Conservation (phyloP, 2,113 vertebrate species). For the Pelmatolapia mariae region DNA sequence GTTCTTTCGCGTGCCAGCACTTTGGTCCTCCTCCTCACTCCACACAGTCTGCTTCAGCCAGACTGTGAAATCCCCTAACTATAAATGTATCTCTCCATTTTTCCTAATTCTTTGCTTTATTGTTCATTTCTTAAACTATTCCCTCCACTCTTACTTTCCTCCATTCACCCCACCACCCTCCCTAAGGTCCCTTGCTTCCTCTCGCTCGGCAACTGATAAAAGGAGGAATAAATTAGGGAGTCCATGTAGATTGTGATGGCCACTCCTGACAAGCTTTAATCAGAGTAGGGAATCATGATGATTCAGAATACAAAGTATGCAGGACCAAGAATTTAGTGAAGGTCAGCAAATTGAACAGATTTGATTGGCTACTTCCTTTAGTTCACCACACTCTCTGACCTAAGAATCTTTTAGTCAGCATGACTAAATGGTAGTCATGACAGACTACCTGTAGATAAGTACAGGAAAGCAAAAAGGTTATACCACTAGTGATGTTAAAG, state of each 20-base stretch:
- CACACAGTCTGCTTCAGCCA: background rate
- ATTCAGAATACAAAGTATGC: background rate
- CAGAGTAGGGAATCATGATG: constrained; percentile 19
- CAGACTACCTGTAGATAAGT: background rate
- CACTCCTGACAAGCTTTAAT: constrained; percentile 58
- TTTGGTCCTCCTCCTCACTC: background rate
- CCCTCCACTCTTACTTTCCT: background rate
- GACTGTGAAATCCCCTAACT: background rate
- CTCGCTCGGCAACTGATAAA: constrained; percentile 40
- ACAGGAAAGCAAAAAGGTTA: background rate
- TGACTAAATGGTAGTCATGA: background rate
- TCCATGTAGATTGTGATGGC: constrained; percentile 52
- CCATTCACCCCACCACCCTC: background rate
- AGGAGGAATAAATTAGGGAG: constrained; percentile 51
- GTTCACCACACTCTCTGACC: background rate
- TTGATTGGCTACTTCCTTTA: background rate
- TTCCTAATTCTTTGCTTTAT: constrained; percentile 24
- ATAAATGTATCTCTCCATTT: background rate
- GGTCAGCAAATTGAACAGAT: background rate
- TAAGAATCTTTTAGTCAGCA: background rate
- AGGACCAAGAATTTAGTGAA: background rate
- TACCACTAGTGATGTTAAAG: background rate
- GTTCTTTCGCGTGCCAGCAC: background rate
- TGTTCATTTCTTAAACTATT: constrained; percentile 3
- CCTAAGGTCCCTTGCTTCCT: constrained; percentile 4